Percentiles rank a stretch among this genome's conserved stretches.
Conservation (phyloP, 2,888 invertebrate species). For the Drosophila maculinotata region DNA sequence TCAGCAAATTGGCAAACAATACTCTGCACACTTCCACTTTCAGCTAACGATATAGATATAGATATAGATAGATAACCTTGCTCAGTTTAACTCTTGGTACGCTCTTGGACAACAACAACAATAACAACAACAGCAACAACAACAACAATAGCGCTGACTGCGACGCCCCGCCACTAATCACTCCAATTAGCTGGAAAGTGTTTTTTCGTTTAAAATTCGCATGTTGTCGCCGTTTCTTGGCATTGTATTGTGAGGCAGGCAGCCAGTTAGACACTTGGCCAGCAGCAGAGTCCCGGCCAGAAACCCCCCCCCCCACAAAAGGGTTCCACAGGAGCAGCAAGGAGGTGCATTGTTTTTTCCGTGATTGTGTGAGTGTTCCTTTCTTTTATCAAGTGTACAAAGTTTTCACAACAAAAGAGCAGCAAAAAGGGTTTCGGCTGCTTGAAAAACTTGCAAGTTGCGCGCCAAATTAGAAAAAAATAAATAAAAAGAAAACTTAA, state of each 20-base stretch:
- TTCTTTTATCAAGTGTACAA: neutral
- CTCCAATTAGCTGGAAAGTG: constrained; percentile 76
- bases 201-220: constrained; percentile 83
- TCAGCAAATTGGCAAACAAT: constrained; percentile 9
- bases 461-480: constrained; percentile 44
- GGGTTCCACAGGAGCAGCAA: constrained; percentile 8
- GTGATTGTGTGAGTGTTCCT: constrained; percentile 28
- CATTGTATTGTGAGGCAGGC: constrained; percentile 75
- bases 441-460: constrained; percentile 6
- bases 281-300: constrained; percentile 9
- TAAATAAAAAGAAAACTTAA: constrained; percentile 5
- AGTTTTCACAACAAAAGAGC: neutral
- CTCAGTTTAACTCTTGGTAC: constrained; percentile 47
- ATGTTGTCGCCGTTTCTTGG: constrained; percentile 80
- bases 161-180: constrained; percentile 70
- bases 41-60: constrained; percentile 30
- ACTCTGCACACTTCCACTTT: constrained; percentile 23
- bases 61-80: constrained; percentile 66
- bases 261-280: constrained; percentile 55
- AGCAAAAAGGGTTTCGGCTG: neutral
- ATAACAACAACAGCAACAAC: constrained; percentile 9
- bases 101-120: constrained; percentile 47
- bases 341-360: constrained; percentile 20
- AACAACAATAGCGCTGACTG: constrained; percentile 11
- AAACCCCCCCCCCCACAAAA: neutral